phyloP scores from a whole-genome alignment of 2,113 vertebrate species.

The Eptatretus burgeri region DNA sequence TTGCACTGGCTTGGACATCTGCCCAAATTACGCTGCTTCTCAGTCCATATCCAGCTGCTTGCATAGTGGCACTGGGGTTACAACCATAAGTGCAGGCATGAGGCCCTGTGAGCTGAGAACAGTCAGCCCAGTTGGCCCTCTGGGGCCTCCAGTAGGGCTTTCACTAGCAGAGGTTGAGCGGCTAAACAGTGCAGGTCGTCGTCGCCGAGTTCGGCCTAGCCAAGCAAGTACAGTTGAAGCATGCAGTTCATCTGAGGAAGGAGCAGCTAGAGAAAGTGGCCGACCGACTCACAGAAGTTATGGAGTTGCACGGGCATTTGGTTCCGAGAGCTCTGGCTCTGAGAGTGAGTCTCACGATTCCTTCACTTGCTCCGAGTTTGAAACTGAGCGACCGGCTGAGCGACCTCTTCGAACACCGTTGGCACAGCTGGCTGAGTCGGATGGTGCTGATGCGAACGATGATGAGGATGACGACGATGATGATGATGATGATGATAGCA shows the following conservation, averaged over 20 bases:
- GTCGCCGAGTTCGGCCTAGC: not conserved
- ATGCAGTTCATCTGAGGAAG: not conserved
- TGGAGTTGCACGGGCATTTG: no score
- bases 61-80: no score
- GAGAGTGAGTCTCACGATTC: conserved; percentile 97
- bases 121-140: no score
- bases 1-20: no score
- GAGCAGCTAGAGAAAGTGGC: no score
- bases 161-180: conserved; percentile 88
- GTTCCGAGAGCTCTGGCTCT: conserved; percentile 30
- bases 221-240: not conserved
- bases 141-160: conserved; percentile 50
- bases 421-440: conserved; percentile 85
- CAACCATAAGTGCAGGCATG: no score
- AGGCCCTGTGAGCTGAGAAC: no score
- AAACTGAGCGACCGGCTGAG: conserved; percentile 66
- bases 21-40: no score
- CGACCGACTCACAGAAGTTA: no score
- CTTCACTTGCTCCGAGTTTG: conserved; percentile 97
- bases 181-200: conserved; percentile 31
- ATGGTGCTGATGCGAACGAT: conserved; percentile 45
- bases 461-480: not conserved
- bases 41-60: no score
- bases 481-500: not conserved
- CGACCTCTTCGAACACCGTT: conserved; percentile 43